phyloP scores from a whole-genome alignment of 2,113 vertebrate genomes.

The Progne subis region DNA sequence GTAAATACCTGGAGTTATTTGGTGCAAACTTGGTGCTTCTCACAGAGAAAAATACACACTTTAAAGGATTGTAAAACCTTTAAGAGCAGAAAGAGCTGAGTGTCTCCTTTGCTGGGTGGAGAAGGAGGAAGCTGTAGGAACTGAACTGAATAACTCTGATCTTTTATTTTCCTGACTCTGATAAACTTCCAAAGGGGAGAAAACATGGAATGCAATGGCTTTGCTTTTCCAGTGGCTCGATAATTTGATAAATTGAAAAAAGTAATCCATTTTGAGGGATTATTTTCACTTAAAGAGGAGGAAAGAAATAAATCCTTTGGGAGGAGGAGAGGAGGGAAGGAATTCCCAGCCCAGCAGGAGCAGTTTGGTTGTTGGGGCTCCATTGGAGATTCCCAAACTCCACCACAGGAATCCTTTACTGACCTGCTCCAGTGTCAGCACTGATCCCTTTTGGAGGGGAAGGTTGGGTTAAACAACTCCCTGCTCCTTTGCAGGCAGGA shows the following conservation, averaged over 20 bases:
- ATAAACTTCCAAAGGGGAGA: neutral
- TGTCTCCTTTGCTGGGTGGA: neutral
- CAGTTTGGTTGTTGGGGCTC: neutral
- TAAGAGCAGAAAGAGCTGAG: neutral
- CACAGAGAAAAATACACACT: neutral
- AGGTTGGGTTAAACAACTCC: neutral
- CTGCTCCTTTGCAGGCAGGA: neutral
- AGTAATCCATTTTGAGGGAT: neutral
- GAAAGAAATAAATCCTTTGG: neutral
- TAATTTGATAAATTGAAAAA: neutral
- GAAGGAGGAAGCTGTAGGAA: neutral
- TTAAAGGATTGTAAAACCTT: neutral
- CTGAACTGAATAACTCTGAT: neutral
- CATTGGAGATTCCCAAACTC: neutral
- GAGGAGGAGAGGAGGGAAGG: neutral
- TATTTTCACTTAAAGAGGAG: neutral
- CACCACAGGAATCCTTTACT: rapidly evolving
- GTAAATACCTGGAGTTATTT: neutral
- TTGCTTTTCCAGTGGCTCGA: neutral
- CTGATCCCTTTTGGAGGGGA: rapidly evolving
- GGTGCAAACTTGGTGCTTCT: neutral
- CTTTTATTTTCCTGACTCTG: neutral
- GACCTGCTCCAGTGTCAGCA: neutral
- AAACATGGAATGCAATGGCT: neutral
- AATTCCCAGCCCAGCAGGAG: neutral